Base-by-base conservation (phyloP, 2,888 invertebrate species). In the Cosmopolites sordidus region DNA sequence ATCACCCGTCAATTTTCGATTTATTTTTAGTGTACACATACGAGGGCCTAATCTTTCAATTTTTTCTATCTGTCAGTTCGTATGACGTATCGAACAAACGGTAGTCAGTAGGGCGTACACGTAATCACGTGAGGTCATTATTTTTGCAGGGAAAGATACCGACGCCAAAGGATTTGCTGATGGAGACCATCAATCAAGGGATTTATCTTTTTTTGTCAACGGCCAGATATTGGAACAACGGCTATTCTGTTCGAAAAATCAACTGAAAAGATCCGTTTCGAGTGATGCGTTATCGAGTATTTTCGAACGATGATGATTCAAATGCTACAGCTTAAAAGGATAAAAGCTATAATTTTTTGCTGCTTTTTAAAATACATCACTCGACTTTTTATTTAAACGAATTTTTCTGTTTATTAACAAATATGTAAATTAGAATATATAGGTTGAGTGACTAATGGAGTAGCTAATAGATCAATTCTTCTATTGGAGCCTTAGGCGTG, bases 121-220 rank as follows among this genome's bases (percentile, higher is more conserved):
- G 29, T 46, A 22, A 41, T 45, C 42, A 48, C 43, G 14, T 47
- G 39, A 16, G 30, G 43, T 44, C 51, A 51, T 53, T 53, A 54
- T 54, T 54, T 49, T 54, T 48, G 45, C 18, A 41, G 41, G 40
- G 22, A 45, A 46, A 46, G 48, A 51, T 41, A 51, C 42, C 40
- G 46, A 44, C 46, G 49, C 42, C 33, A 40, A 48, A 45, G 54
- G 54, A 54, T 54, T 48, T 48, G 14, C 43, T 30, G 43, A 48
- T 48, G 54, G 41, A 46, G 51, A 41, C 22, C 51, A 55, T 55
- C 55, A 55, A 51, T 55, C 55, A 55, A 38, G 16, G 43, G 51
- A 44, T 55, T 51, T 55, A 51, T 55, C 51, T 55, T 45, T 55
- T 41, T 51, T 50, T 55, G 48, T 51, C 44, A 48, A 41, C 51